Percentiles rank a stretch among this genome's conserved stretches.
Evolutionary conservation across 2,113 vertebrate species (phyloP).

Genomic region (Xenus cinereus): DNA sequence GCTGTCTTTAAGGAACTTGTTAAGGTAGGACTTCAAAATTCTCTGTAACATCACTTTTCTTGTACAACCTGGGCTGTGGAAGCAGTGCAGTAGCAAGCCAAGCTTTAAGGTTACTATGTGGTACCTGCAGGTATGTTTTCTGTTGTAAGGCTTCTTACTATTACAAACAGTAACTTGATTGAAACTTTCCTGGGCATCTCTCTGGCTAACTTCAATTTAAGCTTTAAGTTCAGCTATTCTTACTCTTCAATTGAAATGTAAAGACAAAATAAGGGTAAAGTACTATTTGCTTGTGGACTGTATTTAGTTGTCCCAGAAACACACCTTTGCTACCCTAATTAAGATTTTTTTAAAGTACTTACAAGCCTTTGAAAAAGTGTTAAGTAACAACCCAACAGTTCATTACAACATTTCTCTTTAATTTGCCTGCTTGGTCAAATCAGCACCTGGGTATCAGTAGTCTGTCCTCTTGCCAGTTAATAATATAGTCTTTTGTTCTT

Average conservation of each 20-base stretch:
- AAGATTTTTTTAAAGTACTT: not conserved
- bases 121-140: not conserved
- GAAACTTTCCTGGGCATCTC: not conserved
- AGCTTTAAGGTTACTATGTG: not conserved
- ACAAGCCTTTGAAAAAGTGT: not conserved
- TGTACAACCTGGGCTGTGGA: not conserved
- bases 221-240: not conserved
- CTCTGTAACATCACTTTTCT: not conserved
- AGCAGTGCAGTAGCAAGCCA: not conserved
- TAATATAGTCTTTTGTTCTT: not conserved
- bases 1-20: constrained; percentile 99
- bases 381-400: not conserved
- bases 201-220: not conserved
- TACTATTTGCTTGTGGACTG: not conserved
- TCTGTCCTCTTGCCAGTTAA: not conserved
- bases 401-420: not conserved
- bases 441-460: not conserved
- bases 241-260: not conserved
- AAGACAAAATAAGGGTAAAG: not conserved
- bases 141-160: not conserved
- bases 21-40: constrained; percentile 81
- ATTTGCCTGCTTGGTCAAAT: not conserved
- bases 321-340: not conserved
- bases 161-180: not conserved
- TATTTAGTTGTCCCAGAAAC: not conserved